Evolutionary conservation across 2,888 invertebrate species (phyloP).

Genomic region (Pterobdella sp.): DNA sequence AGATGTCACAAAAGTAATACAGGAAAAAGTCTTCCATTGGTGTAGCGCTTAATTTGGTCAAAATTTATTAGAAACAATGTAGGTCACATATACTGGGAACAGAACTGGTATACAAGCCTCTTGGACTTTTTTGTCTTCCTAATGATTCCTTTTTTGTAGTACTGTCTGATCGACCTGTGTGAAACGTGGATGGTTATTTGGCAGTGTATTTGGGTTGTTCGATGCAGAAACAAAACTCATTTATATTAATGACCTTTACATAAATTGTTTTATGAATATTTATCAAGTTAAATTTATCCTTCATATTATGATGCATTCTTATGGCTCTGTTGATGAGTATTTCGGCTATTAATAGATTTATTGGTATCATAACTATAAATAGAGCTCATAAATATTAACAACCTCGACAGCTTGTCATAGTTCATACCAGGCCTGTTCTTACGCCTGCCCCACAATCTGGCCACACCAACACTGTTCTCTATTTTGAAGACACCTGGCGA

Average conservation of each 20-base stretch:
- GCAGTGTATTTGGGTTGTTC: neutral
- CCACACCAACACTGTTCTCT: slow-evolving; percentile 92
- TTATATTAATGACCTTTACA: neutral
- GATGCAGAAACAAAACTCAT: neutral
- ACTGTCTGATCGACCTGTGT: slow-evolving; percentile 82
- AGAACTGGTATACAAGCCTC: slow-evolving; percentile 95
- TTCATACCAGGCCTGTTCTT: slow-evolving; percentile 99
- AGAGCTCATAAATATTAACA: no score
- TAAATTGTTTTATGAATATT: neutral
- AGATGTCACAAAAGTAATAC: neutral
- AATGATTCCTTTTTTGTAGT: slow-evolving; percentile 92
- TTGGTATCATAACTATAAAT: no score
- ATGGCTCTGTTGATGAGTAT: neutral
- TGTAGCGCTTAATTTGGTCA: neutral
- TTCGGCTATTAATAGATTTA: no score
- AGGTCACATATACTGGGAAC: slow-evolving; percentile 69
- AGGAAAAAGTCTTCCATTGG: neutral
- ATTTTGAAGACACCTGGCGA: slow-evolving; percentile 77
- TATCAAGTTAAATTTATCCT: no score
- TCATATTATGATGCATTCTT: no score
- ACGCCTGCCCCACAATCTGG: slow-evolving; percentile 89
- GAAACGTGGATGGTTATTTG: neutral
- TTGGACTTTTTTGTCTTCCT: slow-evolving; percentile 97
- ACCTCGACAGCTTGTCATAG: slow-evolving; percentile 84
- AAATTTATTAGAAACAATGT: neutral